Percentiles rank a stretch among this genome's conserved stretches.
Conservation (phyloP, 2,797 vertebrate genomes). For the Smutsia temminckii region DNA sequence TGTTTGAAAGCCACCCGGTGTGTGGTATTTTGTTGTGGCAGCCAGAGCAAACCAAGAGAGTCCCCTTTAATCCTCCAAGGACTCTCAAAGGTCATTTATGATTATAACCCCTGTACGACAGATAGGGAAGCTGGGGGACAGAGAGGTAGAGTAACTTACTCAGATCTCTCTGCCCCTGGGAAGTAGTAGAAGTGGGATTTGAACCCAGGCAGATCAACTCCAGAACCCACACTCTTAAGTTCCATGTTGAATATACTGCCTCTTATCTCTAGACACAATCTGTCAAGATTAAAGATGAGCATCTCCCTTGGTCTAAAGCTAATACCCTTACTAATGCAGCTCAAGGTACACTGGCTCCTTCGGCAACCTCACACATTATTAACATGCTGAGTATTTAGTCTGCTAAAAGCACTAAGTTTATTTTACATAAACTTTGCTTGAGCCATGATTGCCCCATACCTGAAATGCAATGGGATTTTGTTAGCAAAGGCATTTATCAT, state of each 20-base stretch:
- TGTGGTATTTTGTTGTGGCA: not conserved
- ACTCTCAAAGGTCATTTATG: not conserved
- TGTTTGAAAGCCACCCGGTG: not conserved
- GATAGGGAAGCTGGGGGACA: not conserved
- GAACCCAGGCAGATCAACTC: not conserved
- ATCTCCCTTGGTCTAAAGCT: not conserved
- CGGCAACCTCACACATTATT: not conserved
- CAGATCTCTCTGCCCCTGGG: not conserved
- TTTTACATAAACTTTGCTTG: not conserved
- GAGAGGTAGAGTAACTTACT: not conserved
- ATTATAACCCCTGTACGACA: no score
- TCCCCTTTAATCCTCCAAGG: not conserved
- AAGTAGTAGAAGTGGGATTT: not conserved
- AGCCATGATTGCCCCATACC: not conserved
- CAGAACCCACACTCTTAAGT: no score
- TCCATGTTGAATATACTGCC: not conserved
- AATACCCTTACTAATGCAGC: not conserved
- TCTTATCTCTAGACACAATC: not conserved
- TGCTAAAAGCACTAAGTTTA: not conserved
- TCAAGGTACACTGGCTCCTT: not conserved
- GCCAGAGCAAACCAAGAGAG: not conserved
- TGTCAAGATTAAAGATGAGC: not conserved
- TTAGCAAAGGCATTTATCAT: not conserved
- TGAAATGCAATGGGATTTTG: not conserved
- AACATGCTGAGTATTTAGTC: not conserved